Percentiles rank a stretch among this genome's conserved stretches.
Conservation (phyloP, 2,888 invertebrate genomes). For the Chaitophorus viminalis region DNA sequence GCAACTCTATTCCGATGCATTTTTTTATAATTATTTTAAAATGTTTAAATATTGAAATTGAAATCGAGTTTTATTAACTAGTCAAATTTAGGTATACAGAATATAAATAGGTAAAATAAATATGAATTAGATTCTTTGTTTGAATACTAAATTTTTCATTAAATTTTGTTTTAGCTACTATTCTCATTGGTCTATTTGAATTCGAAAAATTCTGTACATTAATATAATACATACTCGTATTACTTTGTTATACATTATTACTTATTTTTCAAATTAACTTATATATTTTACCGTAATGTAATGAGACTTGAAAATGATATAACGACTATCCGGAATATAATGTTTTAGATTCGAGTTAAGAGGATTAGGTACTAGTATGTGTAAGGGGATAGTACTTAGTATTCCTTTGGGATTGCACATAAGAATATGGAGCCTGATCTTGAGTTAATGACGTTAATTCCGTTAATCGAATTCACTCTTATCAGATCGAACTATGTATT, state of each 20-base stretch:
- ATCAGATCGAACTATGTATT: neutral
- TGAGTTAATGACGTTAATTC: constrained; percentile 24
- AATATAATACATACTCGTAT: neutral
- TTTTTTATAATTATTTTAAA: too few species aligned
- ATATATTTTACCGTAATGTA: neutral
- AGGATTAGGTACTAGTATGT: constrained; percentile 12
- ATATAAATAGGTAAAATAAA: too few species aligned
- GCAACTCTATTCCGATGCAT: too few species aligned
- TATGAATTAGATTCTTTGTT: too few species aligned
- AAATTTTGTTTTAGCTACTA: neutral
- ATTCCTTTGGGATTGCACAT: constrained; percentile 17
- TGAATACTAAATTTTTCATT: too few species aligned
- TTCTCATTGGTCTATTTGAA: neutral
- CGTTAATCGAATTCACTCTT: neutral
- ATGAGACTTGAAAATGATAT: constrained; percentile 15
- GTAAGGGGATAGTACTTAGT: constrained; percentile 11
- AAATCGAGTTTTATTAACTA: too few species aligned
- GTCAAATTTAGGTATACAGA: too few species aligned
- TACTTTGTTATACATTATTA: neutral
- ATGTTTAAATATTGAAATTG: too few species aligned
- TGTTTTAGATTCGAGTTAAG: constrained; percentile 1
- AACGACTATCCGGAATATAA: neutral
- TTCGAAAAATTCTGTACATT: neutral
- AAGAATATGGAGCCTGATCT: constrained; percentile 14
- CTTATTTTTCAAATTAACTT: neutral